Evolutionary conservation across 2,888 invertebrate species (phyloP), one percentile per base, ranked within the genome.

Genomic region (Synanthedon andrenaeformis): DNA sequence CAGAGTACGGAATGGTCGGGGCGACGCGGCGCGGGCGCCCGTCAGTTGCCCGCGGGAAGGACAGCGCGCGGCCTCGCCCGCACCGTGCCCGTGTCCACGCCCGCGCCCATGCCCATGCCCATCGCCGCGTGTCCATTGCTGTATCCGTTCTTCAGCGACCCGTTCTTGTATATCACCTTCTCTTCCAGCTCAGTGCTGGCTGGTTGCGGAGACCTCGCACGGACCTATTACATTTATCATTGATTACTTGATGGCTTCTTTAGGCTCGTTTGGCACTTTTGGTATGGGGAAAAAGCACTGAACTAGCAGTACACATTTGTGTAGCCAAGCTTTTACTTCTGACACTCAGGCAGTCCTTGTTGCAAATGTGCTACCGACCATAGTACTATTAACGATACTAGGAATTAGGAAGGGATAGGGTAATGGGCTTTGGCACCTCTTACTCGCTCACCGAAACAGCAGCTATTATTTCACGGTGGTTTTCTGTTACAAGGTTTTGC

Each of bases 21-120:
- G 62, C 3, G 58, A 61, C 61, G 62, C 60, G 65, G 54, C 60
- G 66, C 35, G 35, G 35, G 52, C 65, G 67, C 57, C 57, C 69
- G 81, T 84, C 84, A 85, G 84, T 86, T 84, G 62, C 86, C 83
- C 62, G 84, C 85, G 49, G 85, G 82, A 63, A 85, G 76, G 57
- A 83, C 81, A 54, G 85, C 79, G 58, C 86, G 83, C 59, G 77
- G 77, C 62, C 79, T 78, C 59, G 77, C 78, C 62, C 79, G 79
- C 57, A 59, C 62, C 12, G 14, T n/a, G 14, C 45, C 45, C 23
- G 0, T 23, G 23, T 23, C 23, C 23, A 4, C 23, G 23, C 23
- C 23, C 23, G 4, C 4, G 23, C 23, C 23, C 23, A 23, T 23
- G 23, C 23, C 19, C 14, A 64, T 4, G 57, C 62, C 45, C 4